These are phyloP conservation scores for Branchellion lobata DNA, from an alignment of 2,888 invertebrate species.

Conservation along the genomic window DNA sequence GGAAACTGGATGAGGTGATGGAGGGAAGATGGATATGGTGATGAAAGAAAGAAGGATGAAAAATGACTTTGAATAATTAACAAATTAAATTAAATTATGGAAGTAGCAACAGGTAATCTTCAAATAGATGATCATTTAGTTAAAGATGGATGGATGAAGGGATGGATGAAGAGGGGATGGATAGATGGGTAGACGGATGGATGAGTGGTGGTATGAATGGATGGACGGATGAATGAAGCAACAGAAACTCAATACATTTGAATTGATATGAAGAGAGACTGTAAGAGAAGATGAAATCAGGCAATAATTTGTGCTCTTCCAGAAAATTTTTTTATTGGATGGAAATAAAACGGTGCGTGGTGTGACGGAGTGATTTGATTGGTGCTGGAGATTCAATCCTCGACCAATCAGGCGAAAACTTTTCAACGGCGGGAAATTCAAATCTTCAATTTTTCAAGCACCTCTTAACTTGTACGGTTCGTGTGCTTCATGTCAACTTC, in stretches of 20 bases:
- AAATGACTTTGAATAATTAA: neutral
- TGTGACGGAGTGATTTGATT: neutral
- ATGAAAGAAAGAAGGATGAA: neutral
- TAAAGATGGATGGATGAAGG: too few relatives aligned
- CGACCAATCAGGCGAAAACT: neutral
- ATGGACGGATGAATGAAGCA: too few relatives aligned
- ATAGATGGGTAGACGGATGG: too few relatives aligned
- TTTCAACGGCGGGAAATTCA: slow-evolving; percentile 2
- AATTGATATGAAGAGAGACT: too few relatives aligned
- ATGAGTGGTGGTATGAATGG: too few relatives aligned
- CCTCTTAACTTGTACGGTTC: too few relatives aligned
- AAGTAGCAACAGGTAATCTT: too few relatives aligned
- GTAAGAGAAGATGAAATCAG: too few relatives aligned
- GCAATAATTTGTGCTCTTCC: neutral
- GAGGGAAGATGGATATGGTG: neutral
- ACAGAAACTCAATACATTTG: too few relatives aligned
- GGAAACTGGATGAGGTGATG: neutral
- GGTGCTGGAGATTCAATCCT: neutral
- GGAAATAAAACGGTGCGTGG: neutral
- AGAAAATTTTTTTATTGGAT: slow-evolving; percentile 1
- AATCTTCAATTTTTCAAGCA: neutral
- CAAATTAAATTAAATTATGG: neutral
- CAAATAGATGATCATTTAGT: too few relatives aligned
- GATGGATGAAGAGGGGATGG: too few relatives aligned
- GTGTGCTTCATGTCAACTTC: too few relatives aligned